Conservation (phyloP, 2,113 vertebrate species). For the Lucifuga dentata region DNA sequence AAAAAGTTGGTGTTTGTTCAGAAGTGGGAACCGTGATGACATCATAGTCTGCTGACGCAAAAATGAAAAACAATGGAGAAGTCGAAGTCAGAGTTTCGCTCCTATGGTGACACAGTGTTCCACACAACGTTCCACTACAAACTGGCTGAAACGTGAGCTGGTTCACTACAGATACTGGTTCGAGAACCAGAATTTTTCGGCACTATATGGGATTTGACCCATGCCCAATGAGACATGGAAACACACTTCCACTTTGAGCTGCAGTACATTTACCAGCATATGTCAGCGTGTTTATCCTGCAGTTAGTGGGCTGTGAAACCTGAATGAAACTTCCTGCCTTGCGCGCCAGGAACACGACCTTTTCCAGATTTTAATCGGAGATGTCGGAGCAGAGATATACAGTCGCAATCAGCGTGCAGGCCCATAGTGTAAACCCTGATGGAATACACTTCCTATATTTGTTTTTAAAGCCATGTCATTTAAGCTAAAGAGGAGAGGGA, state of each 20-base stretch:
- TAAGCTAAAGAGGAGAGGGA: neutral
- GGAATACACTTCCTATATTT: neutral
- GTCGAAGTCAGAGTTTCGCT: no score
- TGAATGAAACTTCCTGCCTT: constrained; percentile 17
- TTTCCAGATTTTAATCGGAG: constrained; percentile 2
- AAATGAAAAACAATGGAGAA: no score
- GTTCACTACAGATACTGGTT: no score
- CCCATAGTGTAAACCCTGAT: neutral
- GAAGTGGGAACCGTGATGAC: no score
- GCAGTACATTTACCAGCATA: constrained; percentile 3
- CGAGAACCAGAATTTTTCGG: no score
- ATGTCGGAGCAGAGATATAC: constrained; percentile 20
- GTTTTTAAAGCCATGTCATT: constrained; percentile 17
- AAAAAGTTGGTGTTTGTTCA: no score
- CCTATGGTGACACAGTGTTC: no score
- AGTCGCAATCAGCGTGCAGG: neutral
- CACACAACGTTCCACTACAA: no score
- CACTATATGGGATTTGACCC: neutral
- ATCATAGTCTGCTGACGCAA: no score
- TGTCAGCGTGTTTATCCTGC: constrained; percentile 39
- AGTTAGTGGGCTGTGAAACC: constrained; percentile 41
- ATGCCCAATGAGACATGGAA: constrained; percentile 1
- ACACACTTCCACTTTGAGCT: neutral
- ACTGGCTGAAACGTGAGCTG: no score
- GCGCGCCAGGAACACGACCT: constrained; percentile 13